Evolutionary conservation across 1,140 invertebrate genomes (phyloP).

Genomic region (Aphis gossypii): DNA sequence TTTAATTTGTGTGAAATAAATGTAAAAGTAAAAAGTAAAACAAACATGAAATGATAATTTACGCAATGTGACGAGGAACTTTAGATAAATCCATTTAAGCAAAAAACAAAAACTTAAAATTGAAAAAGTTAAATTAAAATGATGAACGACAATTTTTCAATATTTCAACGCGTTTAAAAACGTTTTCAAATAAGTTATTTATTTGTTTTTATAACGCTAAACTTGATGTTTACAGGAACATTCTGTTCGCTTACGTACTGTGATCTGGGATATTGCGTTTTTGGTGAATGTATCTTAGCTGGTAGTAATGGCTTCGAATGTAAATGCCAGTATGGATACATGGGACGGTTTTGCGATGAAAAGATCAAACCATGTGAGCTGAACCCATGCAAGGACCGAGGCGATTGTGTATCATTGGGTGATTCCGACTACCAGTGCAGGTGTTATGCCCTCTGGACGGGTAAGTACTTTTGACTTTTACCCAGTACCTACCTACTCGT

Average conservation of each 20-base stretch:
- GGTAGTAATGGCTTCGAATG: conserved; percentile 67
- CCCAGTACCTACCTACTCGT: background rate
- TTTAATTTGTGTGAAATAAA: background rate
- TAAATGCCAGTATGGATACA: conserved; percentile 72
- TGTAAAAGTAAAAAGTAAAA: background rate
- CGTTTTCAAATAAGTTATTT: background rate
- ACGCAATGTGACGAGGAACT: background rate
- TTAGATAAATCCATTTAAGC: background rate
- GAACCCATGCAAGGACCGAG: conserved; percentile 75
- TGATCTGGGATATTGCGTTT: conserved; percentile 75
- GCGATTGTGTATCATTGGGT: conserved; percentile 71
- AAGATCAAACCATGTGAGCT: conserved; percentile 73
- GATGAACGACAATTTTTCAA: background rate
- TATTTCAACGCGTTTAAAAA: background rate
- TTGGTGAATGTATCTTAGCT: conserved; percentile 73
- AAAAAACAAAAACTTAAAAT: background rate
- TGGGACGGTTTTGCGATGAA: conserved; percentile 72
- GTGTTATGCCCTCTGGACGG: conserved; percentile 78
- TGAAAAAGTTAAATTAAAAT: background rate
- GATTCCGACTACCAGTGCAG: conserved; percentile 72
- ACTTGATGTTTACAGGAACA: conserved; percentile 65
- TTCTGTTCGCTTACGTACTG: conserved; percentile 76
- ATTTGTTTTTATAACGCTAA: background rate
- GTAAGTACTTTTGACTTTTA: conserved; percentile 62
- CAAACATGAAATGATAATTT: background rate